These are phyloP conservation scores for Passerina amoena DNA, from an alignment of 2,113 vertebrate species.

Conservation along the genomic window DNA sequence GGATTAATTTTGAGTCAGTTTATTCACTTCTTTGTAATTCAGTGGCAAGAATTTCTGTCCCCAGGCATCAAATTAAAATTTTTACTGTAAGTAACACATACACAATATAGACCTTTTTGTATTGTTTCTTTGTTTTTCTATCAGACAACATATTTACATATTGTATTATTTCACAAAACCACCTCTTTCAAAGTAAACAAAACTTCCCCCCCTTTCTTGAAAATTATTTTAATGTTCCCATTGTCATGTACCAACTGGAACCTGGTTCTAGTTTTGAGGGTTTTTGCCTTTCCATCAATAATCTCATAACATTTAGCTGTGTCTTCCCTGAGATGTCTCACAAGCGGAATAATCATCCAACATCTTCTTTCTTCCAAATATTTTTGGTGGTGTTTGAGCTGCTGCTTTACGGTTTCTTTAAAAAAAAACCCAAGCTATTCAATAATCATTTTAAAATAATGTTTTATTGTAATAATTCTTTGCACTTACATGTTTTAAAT, in stretches of 20 bases:
- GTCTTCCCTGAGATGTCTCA: neutral
- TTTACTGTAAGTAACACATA: constrained; percentile 79
- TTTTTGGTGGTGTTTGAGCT: constrained; percentile 21
- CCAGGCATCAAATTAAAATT: constrained; percentile 81
- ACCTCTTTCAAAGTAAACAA: constrained; percentile 53
- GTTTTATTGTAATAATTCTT: constrained; percentile 70
- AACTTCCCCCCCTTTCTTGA: constrained; percentile 34
- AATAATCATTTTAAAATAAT: constrained; percentile 57
- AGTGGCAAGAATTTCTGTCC: constrained; percentile 80
- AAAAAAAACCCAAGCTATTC: neutral
- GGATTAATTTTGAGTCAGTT: constrained; percentile 84
- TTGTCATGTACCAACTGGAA: constrained; percentile 1
- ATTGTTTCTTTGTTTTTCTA: constrained; percentile 76
- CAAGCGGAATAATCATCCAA: neutral
- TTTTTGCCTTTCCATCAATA: neutral
- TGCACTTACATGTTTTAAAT: constrained; percentile 67
- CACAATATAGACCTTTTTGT: constrained; percentile 72
- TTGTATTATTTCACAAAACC: constrained; percentile 21
- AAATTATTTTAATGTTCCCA: neutral
- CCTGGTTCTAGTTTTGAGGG: neutral
- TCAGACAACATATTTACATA: neutral
- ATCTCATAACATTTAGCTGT: neutral
- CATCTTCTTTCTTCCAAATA: neutral
- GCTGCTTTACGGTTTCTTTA: neutral
- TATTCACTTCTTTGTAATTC: constrained; percentile 84